These are phyloP conservation scores for Polylopha cassiicola DNA, from an alignment of 2,888 invertebrate genomes.

Conservation along the genomic window DNA sequence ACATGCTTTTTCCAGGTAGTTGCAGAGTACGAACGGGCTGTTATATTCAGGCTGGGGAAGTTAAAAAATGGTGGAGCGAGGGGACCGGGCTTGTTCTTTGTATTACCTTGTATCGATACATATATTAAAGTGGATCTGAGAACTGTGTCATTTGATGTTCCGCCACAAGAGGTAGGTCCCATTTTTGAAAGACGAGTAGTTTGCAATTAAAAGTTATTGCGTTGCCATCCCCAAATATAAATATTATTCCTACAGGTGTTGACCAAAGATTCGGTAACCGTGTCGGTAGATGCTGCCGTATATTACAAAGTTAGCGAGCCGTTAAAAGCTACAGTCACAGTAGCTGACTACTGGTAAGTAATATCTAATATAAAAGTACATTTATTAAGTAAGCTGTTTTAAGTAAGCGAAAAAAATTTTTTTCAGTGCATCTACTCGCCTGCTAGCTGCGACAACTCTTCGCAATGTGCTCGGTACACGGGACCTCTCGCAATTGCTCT, in stretches of 20 bases:
- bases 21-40: too few relatives aligned
- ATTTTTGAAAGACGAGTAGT: too few relatives aligned
- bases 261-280: conserved; percentile 96
- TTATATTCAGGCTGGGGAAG: too few relatives aligned
- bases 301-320: conserved; percentile 90
- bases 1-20: too few relatives aligned
- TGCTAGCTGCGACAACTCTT: conserved; percentile 89
- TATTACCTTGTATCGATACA: too few relatives aligned
- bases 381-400: too few relatives aligned
- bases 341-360: conserved; percentile 86
- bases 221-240: too few relatives aligned
- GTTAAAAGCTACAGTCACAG: conserved; percentile 84
- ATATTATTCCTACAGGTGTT: conserved; percentile 85
- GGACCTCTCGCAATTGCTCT: conserved; percentile 93
- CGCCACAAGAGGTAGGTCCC: conserved; percentile 87
- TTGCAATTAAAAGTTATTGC: too few relatives aligned
- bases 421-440: conserved; percentile 88
- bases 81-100: too few relatives aligned
- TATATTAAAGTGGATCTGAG: conserved; percentile 90
- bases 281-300: conserved; percentile 94
- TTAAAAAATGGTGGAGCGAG: too few relatives aligned
- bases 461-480: conserved; percentile 95
- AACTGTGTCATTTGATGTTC: conserved; percentile 92
- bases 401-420: too few relatives aligned
- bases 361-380: too few relatives aligned